A percentile compares a stretch with the other conserved stretches of the same genome.
Conservation (phyloP, 2,888 invertebrate genomes). For the Acleris holmiana region DNA sequence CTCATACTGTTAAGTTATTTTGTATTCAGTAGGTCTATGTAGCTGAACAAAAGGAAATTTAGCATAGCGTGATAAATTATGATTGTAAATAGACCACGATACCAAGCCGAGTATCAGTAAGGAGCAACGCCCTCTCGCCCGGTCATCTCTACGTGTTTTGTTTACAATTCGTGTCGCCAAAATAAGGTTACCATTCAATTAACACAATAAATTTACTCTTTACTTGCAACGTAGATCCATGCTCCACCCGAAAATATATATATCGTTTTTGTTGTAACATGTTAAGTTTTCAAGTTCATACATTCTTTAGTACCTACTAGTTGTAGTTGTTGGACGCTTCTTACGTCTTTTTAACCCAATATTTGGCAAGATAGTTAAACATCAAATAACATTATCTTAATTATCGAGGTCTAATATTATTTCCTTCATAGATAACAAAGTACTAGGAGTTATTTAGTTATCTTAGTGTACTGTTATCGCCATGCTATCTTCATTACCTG, state of each 20-base stretch:
- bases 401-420: constrained; percentile 56
- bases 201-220: constrained; percentile 3
- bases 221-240: not conserved
- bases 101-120: constrained; percentile 53
- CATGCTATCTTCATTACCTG: constrained; percentile 19
- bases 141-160: constrained; percentile 63
- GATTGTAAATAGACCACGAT: constrained; percentile 42
- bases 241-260: not conserved
- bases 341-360: constrained; percentile 15
- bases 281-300: constrained; percentile 10
- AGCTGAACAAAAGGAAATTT: constrained; percentile 35
- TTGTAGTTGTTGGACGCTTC: constrained; percentile 13
- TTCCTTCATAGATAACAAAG: constrained; percentile 54
- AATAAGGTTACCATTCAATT: constrained; percentile 55
- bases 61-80: constrained; percentile 37
- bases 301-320: not conserved
- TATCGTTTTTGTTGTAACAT: not conserved
- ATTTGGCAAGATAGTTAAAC: constrained; percentile 35
- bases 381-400: constrained; percentile 54
- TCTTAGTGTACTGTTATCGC: constrained; percentile 39
- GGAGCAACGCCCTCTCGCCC: constrained; percentile 74
- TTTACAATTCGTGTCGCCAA: constrained; percentile 64
- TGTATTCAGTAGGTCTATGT: constrained; percentile 13
- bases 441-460: constrained; percentile 38
- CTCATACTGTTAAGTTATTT: constrained; percentile 5